Conservation (phyloP, 2,797 vertebrate genomes). For the Hippoglossus hippoglossus region DNA sequence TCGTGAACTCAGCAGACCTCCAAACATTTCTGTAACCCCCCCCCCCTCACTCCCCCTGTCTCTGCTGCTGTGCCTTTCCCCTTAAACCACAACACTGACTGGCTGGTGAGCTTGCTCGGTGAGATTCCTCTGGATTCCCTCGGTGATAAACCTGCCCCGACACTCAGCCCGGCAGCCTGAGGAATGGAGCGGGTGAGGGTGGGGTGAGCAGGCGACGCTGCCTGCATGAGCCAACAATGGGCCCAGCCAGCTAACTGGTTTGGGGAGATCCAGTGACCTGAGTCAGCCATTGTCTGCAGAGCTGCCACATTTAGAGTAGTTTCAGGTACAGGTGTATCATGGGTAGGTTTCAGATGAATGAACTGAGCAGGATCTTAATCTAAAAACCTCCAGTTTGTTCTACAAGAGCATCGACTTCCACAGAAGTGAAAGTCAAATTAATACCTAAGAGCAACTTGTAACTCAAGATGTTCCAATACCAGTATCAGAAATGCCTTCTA, state of each 20-base stretch:
- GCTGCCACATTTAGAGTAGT: constrained; percentile 25
- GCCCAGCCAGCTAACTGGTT: constrained; percentile 70
- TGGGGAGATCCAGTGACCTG: constrained; percentile 66
- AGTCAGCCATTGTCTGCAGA: constrained; percentile 20
- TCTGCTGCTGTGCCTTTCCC: constrained; percentile 25
- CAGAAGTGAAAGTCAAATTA: too few relatives aligned
- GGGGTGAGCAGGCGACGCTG: constrained; percentile 31
- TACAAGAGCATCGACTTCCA: too few relatives aligned
- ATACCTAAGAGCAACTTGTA: too few relatives aligned
- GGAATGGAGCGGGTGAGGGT: constrained; percentile 50
- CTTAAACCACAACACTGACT: constrained; percentile 34
- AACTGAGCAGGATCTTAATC: too few relatives aligned
- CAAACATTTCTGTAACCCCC: constrained; percentile 12
- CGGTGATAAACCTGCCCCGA: constrained; percentile 59
- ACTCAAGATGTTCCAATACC: not conserved
- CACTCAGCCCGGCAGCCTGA: constrained; percentile 26
- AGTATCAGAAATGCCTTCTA: too few relatives aligned
- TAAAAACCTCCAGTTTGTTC: not conserved
- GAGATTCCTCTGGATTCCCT: constrained; percentile 77
- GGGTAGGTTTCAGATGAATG: not conserved
- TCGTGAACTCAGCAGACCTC: not conserved
- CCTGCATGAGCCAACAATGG: constrained; percentile 48
- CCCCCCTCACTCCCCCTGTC: not conserved
- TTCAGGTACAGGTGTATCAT: constrained; percentile 16
- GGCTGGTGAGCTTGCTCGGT: constrained; percentile 71